Evolutionary conservation across 2,888 invertebrate genomes (phyloP), one percentile per base, ranked within the genome.

Genomic region (Aphelenchoides bicaudatus): DNA sequence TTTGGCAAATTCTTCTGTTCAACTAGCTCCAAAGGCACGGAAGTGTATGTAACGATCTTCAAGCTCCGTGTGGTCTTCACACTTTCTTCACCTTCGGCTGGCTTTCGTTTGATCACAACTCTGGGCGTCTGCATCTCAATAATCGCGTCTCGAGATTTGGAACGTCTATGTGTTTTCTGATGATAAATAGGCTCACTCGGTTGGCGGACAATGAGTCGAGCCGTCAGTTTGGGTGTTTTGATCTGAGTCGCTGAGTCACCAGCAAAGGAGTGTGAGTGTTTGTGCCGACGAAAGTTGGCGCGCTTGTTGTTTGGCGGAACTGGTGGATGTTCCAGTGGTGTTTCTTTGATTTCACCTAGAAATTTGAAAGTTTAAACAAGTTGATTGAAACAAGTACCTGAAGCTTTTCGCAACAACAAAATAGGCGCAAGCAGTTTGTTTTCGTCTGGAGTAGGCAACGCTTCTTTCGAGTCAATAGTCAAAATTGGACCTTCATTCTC

Each of bases 131-230:
- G 21, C 43, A 43, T 43, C 23, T n/a, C 43, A n/a, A 51, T 51
- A 6, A 51, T 16, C 2, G 37, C 31, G 25, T 51, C 52, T 1
- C 43, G 5, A 23, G 52, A 51, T 21, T 51, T 51, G 34, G 39
- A 37, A 6, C 52, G 31, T 34, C 37, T 21, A 50, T 51, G 52
- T 6, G 8, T 25, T n/a, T 25, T 19, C 2, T 16, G 37, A n/a
- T 16, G 19, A 2, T 21, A 28, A 34, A 38, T 16, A n/a, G 52
- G 52, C 3, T 34, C 52, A 3, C 52, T 51, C 19, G 52, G 52
- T 16, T 51, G 52, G 3, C 52, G 52, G 51, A 51, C 52, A n/a
- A 51, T 51, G 10, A 51, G 21, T n/a, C 37, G 52, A 30, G 52
- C 52, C 19, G 37, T 34, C 10, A 39, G n/a, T 16, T 51, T 51